A percentile compares a stretch with the other conserved stretches of the same genome.
Conservation (phyloP, 2,113 vertebrate genomes). For the Eonycteris spelaea region DNA sequence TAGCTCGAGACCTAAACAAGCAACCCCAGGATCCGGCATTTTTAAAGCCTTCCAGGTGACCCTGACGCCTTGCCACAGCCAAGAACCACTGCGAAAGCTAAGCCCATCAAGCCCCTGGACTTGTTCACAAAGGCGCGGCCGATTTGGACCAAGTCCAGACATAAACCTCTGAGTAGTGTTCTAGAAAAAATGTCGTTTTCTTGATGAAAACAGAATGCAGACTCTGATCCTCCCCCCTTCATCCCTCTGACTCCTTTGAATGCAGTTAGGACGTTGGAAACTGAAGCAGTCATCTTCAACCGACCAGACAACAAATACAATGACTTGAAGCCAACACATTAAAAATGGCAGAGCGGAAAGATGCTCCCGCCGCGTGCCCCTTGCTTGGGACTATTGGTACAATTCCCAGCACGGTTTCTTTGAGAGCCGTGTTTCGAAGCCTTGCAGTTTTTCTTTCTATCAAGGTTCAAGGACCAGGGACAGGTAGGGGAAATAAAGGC, state of each 20-base stretch:
- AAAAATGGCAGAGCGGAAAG: neutral
- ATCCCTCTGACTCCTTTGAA: neutral
- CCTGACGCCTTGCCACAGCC: neutral
- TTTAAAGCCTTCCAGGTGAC: neutral
- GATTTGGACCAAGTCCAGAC: neutral
- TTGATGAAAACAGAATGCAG: neutral
- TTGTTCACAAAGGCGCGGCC: neutral
- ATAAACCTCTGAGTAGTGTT: neutral
- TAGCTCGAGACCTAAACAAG: neutral
- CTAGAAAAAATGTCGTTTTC: neutral
- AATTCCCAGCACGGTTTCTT: neutral
- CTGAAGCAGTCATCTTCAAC: neutral
- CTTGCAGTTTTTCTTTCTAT: neutral
- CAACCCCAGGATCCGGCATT: neutral
- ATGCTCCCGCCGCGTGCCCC: neutral
- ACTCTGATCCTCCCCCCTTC: neutral
- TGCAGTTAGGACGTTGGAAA: neutral
- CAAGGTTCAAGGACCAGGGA: neutral
- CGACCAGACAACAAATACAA: neutral
- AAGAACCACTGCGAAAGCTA: neutral
- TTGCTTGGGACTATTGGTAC: neutral
- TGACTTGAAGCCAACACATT: neutral
- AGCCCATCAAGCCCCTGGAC: neutral
- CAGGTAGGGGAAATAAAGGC: neutral
- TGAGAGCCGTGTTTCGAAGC: neutral